A percentile compares a stretch with the other conserved stretches of the same genome.
Evolutionary conservation across 2,888 invertebrate genomes (phyloP).

Genomic region (Heliconius erato): DNA sequence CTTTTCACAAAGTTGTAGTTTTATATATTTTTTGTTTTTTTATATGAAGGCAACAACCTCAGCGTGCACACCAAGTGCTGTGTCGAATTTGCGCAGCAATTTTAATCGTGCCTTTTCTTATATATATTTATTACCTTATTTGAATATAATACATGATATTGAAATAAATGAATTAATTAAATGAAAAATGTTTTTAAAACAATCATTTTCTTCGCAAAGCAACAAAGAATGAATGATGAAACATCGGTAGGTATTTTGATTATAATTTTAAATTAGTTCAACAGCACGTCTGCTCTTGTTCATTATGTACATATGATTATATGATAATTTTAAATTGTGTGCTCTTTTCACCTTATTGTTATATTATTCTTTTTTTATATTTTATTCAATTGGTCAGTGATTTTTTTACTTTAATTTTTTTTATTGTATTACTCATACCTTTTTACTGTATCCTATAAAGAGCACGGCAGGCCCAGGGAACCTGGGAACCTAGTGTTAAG

Average conservation of each 20-base stretch:
- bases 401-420: not conserved
- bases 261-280: not conserved
- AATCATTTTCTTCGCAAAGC: not conserved
- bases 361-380: not conserved
- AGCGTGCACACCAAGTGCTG: not conserved
- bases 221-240: conserved; percentile 18
- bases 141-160: conserved; percentile 8
- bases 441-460: not conserved
- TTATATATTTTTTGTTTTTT: not conserved
- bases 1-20: not conserved
- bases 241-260: not conserved
- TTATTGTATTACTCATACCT: not conserved
- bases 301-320: not conserved
- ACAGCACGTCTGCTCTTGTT: conserved; percentile 1
- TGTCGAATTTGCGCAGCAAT: not conserved
- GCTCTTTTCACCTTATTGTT: not conserved
- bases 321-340: not conserved
- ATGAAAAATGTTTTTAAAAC: not conserved
- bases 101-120: not conserved
- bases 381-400: not conserved
- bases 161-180: not conserved
- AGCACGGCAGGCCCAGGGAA: too few species aligned
- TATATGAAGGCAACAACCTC: not conserved
- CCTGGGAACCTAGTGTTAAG: too few species aligned
- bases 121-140: not conserved